Conservation (phyloP, 2,113 vertebrate species). For the Micronisus gabar region DNA sequence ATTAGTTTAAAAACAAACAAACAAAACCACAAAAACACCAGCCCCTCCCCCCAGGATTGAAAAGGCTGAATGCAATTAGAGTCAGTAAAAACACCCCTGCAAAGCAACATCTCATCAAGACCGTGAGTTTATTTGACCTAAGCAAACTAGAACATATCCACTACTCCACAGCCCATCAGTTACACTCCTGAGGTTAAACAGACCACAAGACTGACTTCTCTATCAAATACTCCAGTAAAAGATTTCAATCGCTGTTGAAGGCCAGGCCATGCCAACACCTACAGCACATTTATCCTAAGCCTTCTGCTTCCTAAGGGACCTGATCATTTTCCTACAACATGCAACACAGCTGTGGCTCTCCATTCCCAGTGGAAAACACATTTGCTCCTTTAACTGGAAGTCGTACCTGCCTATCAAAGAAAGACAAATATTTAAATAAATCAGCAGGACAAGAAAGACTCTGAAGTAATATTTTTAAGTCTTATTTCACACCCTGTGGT, state of each 20-base stretch:
- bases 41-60: not conserved
- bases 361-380: not conserved
- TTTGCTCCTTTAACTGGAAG: not conserved
- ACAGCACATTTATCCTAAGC: not conserved
- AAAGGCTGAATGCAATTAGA: not conserved
- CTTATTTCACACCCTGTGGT: not conserved
- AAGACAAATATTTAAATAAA: not conserved
- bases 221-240: not conserved
- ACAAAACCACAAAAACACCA: not conserved
- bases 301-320: not conserved
- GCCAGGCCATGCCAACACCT: not conserved
- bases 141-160: not conserved
- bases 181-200: not conserved
- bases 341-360: not conserved
- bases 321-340: not conserved
- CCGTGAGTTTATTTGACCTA: not conserved
- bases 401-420: not conserved
- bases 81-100: not conserved
- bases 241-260: not conserved
- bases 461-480: not conserved
- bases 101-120: not conserved
- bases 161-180: fast-evolving
- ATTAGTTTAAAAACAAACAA: not conserved
- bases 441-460: not conserved
- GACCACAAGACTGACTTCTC: not conserved